Evolutionary conservation across 2,797 vertebrate species (phyloP), one percentile per base, ranked within the genome.

Genomic region (Balearica regulorum): DNA sequence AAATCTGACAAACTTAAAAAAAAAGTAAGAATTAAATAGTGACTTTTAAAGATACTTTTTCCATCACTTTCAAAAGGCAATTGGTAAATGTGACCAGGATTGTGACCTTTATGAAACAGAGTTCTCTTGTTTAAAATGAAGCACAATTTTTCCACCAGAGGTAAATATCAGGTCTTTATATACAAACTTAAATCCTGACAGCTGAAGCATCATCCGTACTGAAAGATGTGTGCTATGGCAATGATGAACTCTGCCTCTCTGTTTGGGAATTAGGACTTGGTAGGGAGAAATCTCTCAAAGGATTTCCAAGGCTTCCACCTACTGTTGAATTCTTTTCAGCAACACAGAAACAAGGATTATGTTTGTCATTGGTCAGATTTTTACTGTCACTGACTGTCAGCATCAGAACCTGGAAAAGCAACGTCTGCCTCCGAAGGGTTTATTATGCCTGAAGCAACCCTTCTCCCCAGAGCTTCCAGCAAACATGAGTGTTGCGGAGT

Each of bases 91-190:
- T 73, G 81, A 95, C 81, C 86, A 95, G 60, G 90, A 85, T 81
- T 66, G 66, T 93, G 90, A 95, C 94, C 96, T 96, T 96, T 95
- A 64, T 77, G 88, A 95, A 95, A 94, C 93, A 89, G 80, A 93
- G 88, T 76, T 93, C 86, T 93, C 88, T 93, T 90, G 64, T 96
- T 96, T 61, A 82, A 95, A 86, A 35, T 15, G 86, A 57, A 92
- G 64, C 71, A 82, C 71, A 83, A 3, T 77, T 96, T 95, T 94
- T 95, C 90, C 87, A 77, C 51, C 86, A 73, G 78, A 89, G 72
- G 60, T 87, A 91, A 89, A 91, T 85, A 71, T 10, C 87, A 86
- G 61, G 44, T 90, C 53, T 93, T 96, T 73, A 70, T 70, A 84
- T 69, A n/a, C 26, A 53, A 91, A 87, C 44, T 76, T 69, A 83